These are phyloP conservation scores for Panthera uncia DNA, from an alignment of 2,113 vertebrate species.

Conservation along the genomic window DNA sequence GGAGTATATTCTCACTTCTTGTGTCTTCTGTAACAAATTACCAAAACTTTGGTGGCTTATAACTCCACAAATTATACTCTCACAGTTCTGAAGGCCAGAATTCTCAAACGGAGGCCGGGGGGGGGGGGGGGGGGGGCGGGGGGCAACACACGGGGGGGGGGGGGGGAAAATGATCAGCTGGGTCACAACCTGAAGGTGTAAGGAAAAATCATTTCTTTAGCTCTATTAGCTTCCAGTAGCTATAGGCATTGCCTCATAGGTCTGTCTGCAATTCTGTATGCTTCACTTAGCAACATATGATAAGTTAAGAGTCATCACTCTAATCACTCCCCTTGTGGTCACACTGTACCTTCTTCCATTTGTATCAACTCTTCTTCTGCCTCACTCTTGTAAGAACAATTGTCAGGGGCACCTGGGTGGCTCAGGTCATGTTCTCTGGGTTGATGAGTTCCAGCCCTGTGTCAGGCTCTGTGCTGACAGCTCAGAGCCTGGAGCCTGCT, in stretches of 20 bases:
- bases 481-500: too few species aligned
- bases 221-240: background rate
- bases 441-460: too few species aligned
- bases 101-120: background rate
- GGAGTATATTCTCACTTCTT: background rate
- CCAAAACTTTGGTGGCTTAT: background rate
- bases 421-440: too few species aligned
- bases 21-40: background rate
- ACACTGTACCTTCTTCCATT: background rate
- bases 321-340: background rate
- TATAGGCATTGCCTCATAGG: too few species aligned
- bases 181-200: background rate
- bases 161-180: background rate
- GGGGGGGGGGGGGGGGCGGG: too few species aligned
- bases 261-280: too few species aligned
- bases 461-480: too few species aligned
- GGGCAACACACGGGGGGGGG: too few species aligned
- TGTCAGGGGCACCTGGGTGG: background rate
- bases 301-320: background rate
- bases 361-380: background rate
- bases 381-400: background rate
- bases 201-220: background rate
- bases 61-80: background rate
- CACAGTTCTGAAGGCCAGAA: background rate
- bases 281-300: too few species aligned